Percentiles rank a stretch among this genome's conserved stretches.
phyloP scores from a whole-genome alignment of 2,113 vertebrate genomes.

The Aspiorhynchus laticeps region DNA sequence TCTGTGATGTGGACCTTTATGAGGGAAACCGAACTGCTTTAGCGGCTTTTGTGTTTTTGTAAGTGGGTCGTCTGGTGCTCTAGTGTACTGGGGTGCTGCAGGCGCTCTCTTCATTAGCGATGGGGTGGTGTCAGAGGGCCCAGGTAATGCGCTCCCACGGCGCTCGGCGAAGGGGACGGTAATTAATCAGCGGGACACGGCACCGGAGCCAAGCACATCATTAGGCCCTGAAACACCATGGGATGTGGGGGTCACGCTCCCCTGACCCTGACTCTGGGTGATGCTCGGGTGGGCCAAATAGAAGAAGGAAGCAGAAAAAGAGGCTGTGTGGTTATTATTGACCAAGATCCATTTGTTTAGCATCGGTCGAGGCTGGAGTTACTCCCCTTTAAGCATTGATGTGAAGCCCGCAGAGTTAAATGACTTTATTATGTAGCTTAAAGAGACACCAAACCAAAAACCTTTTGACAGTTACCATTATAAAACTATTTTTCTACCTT shows the following conservation, averaged over 20 bases:
- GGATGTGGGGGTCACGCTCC: slow-evolving; percentile 10
- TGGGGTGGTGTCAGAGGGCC: slow-evolving; percentile 28
- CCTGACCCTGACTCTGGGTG: neutral
- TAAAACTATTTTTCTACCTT: neutral
- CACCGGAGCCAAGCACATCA: slow-evolving; percentile 38
- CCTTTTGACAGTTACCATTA: neutral
- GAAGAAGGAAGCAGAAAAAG: neutral
- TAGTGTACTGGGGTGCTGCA: neutral
- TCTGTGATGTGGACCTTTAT: neutral
- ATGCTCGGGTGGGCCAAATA: neutral
- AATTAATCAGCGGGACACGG: slow-evolving; percentile 43
- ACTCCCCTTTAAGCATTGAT: neutral
- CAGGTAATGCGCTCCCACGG: slow-evolving; percentile 30
- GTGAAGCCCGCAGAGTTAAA: neutral
- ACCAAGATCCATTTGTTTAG: slow-evolving; percentile 22
- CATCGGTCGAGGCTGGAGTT: neutral
- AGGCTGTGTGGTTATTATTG: neutral
- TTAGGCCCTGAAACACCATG: slow-evolving; percentile 38
- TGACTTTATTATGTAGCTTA: slow-evolving; percentile 18
- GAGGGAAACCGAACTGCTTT: neutral
- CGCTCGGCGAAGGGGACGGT: neutral
- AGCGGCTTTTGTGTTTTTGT: neutral
- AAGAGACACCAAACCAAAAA: slow-evolving; percentile 8
- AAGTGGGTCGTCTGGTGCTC: slow-evolving; percentile 40
- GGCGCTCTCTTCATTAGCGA: slow-evolving; percentile 44